These are phyloP conservation scores for Fissipunctia ypsillon DNA, from an alignment of 2,888 invertebrate species.

Conservation along the genomic window DNA sequence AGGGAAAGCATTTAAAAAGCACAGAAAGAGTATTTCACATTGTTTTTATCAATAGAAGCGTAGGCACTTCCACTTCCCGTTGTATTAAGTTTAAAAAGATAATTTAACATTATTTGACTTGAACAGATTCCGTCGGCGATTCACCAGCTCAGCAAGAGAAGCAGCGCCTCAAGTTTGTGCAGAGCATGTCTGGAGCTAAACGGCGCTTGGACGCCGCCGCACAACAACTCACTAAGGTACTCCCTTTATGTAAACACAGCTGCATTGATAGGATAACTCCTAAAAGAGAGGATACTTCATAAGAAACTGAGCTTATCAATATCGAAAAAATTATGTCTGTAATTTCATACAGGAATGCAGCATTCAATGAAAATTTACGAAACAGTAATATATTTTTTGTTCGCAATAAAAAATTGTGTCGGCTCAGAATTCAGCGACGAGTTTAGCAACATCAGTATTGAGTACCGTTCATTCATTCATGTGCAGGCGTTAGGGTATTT, in stretches of 20 bases:
- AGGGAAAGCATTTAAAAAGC: neutral
- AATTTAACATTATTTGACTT: neutral
- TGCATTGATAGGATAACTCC: no score
- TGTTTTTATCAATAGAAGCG: neutral
- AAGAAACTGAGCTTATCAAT: no score
- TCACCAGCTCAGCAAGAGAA: conserved; percentile 51
- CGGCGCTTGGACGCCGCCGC: conserved; percentile 65
- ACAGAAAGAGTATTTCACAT: neutral
- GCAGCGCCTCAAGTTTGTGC: conserved; percentile 69
- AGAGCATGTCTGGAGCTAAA: conserved; percentile 62
- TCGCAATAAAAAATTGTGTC: no score
- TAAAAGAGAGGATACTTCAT: no score
- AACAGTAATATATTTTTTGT: no score
- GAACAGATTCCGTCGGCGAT: conserved; percentile 6
- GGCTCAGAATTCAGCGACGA: no score
- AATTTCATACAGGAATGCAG: no score
- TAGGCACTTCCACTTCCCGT: neutral
- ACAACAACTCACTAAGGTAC: conserved; percentile 67
- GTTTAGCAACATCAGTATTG: no score
- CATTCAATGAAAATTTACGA: no score
- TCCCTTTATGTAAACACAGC: conserved; percentile 1
- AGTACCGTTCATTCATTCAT: no score
- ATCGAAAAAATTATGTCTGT: no score
- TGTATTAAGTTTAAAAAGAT: neutral
- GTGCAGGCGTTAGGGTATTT: no score